phyloP scores from a whole-genome alignment of 2,797 vertebrate species.

The Sebastes hubbsi region DNA sequence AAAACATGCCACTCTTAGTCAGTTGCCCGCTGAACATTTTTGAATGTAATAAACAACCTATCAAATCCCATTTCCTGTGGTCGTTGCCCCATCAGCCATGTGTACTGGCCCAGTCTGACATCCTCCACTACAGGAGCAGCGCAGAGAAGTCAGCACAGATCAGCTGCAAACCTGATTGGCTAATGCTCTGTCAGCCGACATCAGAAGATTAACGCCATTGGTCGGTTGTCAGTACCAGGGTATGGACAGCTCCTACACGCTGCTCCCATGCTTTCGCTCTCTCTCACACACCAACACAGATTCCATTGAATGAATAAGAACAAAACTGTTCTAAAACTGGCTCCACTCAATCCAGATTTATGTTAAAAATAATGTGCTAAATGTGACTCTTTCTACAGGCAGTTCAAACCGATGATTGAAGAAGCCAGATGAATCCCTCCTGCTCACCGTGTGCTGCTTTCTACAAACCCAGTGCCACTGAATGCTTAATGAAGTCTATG shows the following conservation, averaged over 20 bases:
- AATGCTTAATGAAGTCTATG: conserved; percentile 47
- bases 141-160: conserved; percentile 83
- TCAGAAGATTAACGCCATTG: conserved; percentile 92
- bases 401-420: not conserved
- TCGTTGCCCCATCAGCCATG: conserved; percentile 17
- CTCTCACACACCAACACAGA: not conserved
- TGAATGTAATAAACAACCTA: not conserved
- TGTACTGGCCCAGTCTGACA: conserved; percentile 42
- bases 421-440: conserved; percentile 5
- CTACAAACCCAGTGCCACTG: conserved; percentile 1
- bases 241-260: conserved; percentile 74
- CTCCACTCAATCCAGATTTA: not conserved
- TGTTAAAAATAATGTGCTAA: not conserved
- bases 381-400: not conserved
- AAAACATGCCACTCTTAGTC: conserved; percentile 2
- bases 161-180: conserved; percentile 87
- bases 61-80: not conserved
- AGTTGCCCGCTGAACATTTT: not conserved
- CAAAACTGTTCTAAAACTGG: not conserved
- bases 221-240: conserved; percentile 78
- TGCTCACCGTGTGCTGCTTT: not conserved
- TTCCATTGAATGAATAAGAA: conserved; percentile 15
- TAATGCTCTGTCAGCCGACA: conserved; percentile 93
- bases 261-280: conserved; percentile 33
- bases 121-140: conserved; percentile 76